Evolutionary conservation across 2,797 vertebrate species (phyloP), one percentile per base, ranked within the genome.

Genomic region (Harpagifer antarcticus): DNA sequence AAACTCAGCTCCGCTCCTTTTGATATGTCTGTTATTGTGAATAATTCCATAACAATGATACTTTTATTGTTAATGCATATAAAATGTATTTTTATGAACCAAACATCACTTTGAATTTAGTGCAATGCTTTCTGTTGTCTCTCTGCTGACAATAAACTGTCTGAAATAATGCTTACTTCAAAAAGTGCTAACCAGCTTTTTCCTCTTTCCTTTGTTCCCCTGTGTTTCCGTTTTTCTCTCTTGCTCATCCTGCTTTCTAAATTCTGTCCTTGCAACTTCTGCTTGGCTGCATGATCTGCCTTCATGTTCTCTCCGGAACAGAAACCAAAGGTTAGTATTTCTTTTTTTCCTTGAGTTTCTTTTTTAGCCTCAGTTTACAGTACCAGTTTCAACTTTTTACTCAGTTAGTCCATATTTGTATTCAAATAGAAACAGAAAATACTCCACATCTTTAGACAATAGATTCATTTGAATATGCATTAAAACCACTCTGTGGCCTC

Each of bases 301-400:
- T 71, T 76, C 55, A 61, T 75, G 49, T 63, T 86, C 83, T n/a
- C 19, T 54, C 76, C 56, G 87, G 72, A 88, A 47, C 88, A 92
- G 92, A 91, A 87, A 87, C 63, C 33, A 91, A 86, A 90, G 91
- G 90, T 93, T 55, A 88, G 90, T 89, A 55, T 44, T 37, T 37
- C 52, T 50, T 40, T 3, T 48, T 19, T 68, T 0, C 7, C 0
- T 3, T 65, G 47, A 15, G 8, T 37, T 70, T 11, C 3, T 71
- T 62, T 69, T 37, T 6, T 52, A 5, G 67, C 9, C 10, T 43
- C 2, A 40, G 5, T 31, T 19, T 15, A 15, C 11, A 17, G 8
- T 17, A 16, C 4, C 1, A 40, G 7, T 16, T 58, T 68, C 4
- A 10, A 0, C 23, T 67, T 0, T 68, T 20, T 55, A 4, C 2